Base-by-base conservation (phyloP, 2,888 invertebrate species). In the Antheraea assamensis region DNA sequence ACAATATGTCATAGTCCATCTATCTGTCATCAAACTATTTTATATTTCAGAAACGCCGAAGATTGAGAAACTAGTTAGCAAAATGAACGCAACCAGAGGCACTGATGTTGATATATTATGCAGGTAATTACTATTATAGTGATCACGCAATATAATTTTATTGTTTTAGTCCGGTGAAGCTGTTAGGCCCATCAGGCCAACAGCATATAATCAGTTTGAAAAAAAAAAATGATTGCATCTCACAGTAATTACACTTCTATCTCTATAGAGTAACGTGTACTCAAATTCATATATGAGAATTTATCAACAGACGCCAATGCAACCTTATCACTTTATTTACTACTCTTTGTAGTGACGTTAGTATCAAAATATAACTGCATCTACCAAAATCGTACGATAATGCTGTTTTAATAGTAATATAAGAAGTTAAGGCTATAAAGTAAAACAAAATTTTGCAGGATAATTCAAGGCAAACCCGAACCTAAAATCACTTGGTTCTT, bases 401-500 rank as follows among this genome's bases (percentile, higher is more conserved):
- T 10, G 35, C 35, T 35, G 35, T 35, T 35, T 35, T 35, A 35
- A 35, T 35, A 35, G 35, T 35, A 35, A n/a, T n/a, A n/a, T n/a
- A n/a, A n/a, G 0, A 42, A 42, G 42, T 42, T 13, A 42, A 42
- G n/a, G 13, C 21, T 5, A 1, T 58, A 8, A 1, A 30, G 15
- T 4, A 64, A 17, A 64, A 49, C 0, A 7, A 71, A 4, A 55
- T 80, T 80, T 68, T 52, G 21, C 71, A 88, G 87, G 30, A 47
- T 84, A 3, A 52, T 77, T 10, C 47, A 78, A 79, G 88, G 87
- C 1, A 76, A 74, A 21, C 87, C 88, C 21, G 77, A 73, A n/a
- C 85, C 88, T 4, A 74, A 0, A 1, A 75, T 89, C 1, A 17
- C 58, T 8, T 90, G 90, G 90, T 80, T 49, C 49, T 84, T 80